phyloP scores from a whole-genome alignment of 2,797 vertebrate species.

The Sebastes vulpes region DNA sequence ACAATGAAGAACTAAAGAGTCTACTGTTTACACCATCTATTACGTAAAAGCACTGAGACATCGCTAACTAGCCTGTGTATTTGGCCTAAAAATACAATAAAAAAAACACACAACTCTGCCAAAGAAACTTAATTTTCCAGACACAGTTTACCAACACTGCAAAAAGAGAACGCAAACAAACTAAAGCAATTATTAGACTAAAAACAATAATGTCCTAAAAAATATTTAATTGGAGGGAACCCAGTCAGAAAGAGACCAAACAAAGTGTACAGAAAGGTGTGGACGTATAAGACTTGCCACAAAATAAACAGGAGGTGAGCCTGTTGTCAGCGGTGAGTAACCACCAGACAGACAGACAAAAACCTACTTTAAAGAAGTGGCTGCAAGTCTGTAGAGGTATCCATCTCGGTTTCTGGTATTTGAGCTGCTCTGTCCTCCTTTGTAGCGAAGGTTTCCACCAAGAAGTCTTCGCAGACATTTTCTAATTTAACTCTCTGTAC shows the following conservation, averaged over 20 bases:
- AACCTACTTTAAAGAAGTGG: constrained; percentile 81
- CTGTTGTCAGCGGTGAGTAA: constrained; percentile 2
- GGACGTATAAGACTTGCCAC: neutral
- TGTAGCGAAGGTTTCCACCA: constrained; percentile 66
- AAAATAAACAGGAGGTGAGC: constrained; percentile 28
- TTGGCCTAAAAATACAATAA: neutral
- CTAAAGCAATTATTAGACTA: neutral
- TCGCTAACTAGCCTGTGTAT: neutral
- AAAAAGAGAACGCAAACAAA: neutral
- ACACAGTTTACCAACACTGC: neutral
- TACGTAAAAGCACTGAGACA: neutral
- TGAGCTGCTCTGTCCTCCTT: constrained; percentile 64
- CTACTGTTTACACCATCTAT: neutral
- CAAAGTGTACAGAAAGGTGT: neutral
- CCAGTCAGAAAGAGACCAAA: neutral
- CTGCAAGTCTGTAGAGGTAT: constrained; percentile 81
- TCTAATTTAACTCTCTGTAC: constrained; percentile 8
- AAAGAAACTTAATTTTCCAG: neutral
- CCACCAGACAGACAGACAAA: neutral
- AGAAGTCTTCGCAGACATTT: constrained; percentile 70
- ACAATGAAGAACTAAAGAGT: neutral
- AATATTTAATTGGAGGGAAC: neutral
- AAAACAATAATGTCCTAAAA: neutral
- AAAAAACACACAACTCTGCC: neutral
- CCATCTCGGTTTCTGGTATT: constrained; percentile 77